Base-by-base conservation (phyloP, 2,888 invertebrate species). In the Phyllotreta cruciferae region DNA sequence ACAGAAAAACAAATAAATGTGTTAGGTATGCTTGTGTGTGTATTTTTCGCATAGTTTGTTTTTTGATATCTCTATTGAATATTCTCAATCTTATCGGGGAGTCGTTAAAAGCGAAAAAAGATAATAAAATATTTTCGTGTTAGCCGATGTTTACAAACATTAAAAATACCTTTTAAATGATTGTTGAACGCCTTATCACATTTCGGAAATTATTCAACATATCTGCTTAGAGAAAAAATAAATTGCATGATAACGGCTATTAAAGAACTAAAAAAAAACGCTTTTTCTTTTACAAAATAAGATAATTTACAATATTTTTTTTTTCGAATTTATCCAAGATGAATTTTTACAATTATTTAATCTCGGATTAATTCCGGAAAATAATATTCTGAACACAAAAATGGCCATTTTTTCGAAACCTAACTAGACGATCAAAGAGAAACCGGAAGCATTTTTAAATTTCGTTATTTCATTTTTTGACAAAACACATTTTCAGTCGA, bases 181-280 rank as follows among this genome's bases (percentile, higher is more conserved):
- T 72, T 72, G 71, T 70, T 65, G 62, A 70, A 67, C 71, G 70
- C 72, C 56, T 63, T 70, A 72, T 72, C 71, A 72, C 72, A 72
- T 64, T 62, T 64, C 62, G 53, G 45, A 65, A 71, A 63, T 60
- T 55, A 62, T 60, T 56, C 37, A 65, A 60, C 37, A 7, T 9
- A 45, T 35, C 50, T 11, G 34, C 47, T 10, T 24, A 24, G 24
- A 24, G 24, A 1, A 4, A 24, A 24, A 24, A 24, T 24, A 24
- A 24, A 24, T 24, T 24, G 24, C 24, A 24, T 24, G 24, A 24
- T 24, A 24, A 24, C 24, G 24, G 24, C 24, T 24, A 24, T 24
- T 24, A 24, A 45, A 11, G 9, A 45, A 45, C 10, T 13, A 13
- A 44, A 44, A 11, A 9, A 8, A 45, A 45, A 45, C 45, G 9